Percentiles rank a stretch among this genome's conserved stretches.
phyloP scores from a whole-genome alignment of 2,888 invertebrate species.

The Dolichomitus sp. region DNA sequence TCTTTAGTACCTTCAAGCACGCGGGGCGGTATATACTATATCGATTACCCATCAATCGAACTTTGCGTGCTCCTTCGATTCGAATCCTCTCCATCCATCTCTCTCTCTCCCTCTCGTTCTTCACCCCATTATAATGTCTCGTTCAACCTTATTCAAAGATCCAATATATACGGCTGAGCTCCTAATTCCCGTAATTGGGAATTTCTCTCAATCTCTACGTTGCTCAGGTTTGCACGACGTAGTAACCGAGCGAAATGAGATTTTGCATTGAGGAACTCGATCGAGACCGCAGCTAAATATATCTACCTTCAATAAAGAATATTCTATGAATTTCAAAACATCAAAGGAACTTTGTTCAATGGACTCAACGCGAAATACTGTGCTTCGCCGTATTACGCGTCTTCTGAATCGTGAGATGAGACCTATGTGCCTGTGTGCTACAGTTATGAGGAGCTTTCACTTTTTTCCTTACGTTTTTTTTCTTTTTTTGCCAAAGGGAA shows the following conservation, averaged over 20 bases:
- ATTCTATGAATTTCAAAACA: slow-evolving; percentile 53
- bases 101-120: slow-evolving; percentile 5
- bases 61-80: slow-evolving; percentile 27
- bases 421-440: slow-evolving; percentile 23
- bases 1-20: slow-evolving; percentile 54
- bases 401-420: slow-evolving; percentile 62
- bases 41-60: slow-evolving; percentile 66
- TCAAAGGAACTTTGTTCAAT: slow-evolving; percentile 69
- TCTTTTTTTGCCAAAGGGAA: slow-evolving; percentile 34
- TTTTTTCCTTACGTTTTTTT: slow-evolving; percentile 28
- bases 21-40: slow-evolving; percentile 26
- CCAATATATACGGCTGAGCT: slow-evolving; percentile 53
- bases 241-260: slow-evolving; percentile 67
- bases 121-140: slow-evolving; percentile 24
- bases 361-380: slow-evolving; percentile 57
- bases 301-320: slow-evolving; percentile 61
- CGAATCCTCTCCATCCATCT: neutral
- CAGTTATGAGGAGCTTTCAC: slow-evolving; percentile 28
- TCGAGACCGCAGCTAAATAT: slow-evolving; percentile 27
- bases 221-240: slow-evolving; percentile 5
- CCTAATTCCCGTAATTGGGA: slow-evolving; percentile 79
- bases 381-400: slow-evolving; percentile 63
- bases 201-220: slow-evolving; percentile 79
- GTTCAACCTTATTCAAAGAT: slow-evolving; percentile 46
- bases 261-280: slow-evolving; percentile 65